Conservation (phyloP, 92 coral and sea anemone genomes). For the Siderastrea radians region DNA sequence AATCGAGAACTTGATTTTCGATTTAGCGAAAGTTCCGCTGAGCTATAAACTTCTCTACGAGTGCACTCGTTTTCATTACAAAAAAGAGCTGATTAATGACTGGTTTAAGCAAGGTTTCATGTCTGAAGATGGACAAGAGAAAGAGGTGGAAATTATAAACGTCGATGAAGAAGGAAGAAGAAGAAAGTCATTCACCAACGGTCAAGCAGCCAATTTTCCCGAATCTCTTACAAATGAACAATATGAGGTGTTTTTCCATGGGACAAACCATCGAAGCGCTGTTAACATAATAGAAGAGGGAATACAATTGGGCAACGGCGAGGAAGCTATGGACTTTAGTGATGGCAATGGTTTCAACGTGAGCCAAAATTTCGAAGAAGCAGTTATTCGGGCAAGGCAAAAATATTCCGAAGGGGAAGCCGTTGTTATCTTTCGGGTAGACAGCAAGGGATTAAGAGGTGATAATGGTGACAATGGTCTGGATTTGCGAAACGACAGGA, state of each 20-base stretch:
- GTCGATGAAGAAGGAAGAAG: too few species aligned
- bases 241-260: background rate
- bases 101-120: too few species aligned
- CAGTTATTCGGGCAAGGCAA: background rate
- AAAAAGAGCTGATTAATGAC: too few species aligned
- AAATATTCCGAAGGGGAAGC: background rate
- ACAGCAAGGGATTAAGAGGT: background rate
- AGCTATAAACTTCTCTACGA: too few species aligned
- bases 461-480: background rate
- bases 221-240: too few species aligned
- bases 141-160: too few species aligned
- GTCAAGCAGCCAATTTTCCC: too few species aligned
- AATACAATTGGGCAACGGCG: background rate
- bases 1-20: too few species aligned
- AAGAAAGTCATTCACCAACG: too few species aligned
- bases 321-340: background rate
- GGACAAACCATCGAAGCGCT: background rate
- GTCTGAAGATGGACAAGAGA: too few species aligned
- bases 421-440: background rate
- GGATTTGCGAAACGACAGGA: background rate
- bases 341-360: slow-evolving; percentile 6
- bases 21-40: too few species aligned
- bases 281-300: background rate
- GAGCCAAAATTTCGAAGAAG: background rate
- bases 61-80: too few species aligned